Evolutionary conservation across 1,140 invertebrate genomes (phyloP).

Genomic region (Trigoniulus corallinus): DNA sequence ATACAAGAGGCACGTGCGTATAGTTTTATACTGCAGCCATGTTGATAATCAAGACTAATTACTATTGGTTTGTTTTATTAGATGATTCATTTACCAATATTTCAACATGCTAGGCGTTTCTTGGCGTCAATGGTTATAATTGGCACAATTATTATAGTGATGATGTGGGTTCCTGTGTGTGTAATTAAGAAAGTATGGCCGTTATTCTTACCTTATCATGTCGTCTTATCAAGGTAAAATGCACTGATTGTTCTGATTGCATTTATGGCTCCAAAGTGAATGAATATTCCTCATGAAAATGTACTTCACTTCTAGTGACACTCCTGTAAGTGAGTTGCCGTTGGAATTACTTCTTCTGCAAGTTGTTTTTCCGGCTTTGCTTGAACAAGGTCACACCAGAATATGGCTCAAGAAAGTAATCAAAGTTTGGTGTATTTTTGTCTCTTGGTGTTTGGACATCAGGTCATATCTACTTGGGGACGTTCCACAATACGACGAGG

Average conservation of each 20-base stretch:
- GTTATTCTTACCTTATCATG: constrained; percentile 82
- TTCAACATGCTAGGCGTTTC: constrained; percentile 72
- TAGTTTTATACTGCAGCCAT: background rate
- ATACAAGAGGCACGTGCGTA: constrained; percentile 55
- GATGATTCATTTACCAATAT: constrained; percentile 94
- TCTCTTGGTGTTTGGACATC: constrained; percentile 69
- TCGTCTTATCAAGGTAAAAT: constrained; percentile 41
- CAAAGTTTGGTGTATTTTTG: constrained; percentile 68
- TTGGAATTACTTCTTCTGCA: constrained; percentile 77
- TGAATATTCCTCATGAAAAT: background rate
- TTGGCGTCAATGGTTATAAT: constrained; percentile 89
- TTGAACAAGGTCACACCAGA: constrained; percentile 90
- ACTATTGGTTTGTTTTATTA: constrained; percentile 27
- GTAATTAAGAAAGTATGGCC: constrained; percentile 69
- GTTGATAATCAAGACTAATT: background rate
- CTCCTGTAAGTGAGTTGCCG: constrained; percentile 63
- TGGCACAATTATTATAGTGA: constrained; percentile 83
- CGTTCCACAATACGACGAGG: constrained; percentile 17
- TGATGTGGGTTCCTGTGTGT: constrained; percentile 86
- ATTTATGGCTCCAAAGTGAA: background rate
- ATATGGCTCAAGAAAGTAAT: constrained; percentile 80
- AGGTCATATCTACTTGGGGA: constrained; percentile 75
- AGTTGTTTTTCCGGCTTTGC: constrained; percentile 82
- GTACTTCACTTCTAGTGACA: constrained; percentile 67
- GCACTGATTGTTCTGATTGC: too few species aligned